Evolutionary conservation across 2,888 invertebrate species (phyloP).

Genomic region (Lypha dubia): DNA sequence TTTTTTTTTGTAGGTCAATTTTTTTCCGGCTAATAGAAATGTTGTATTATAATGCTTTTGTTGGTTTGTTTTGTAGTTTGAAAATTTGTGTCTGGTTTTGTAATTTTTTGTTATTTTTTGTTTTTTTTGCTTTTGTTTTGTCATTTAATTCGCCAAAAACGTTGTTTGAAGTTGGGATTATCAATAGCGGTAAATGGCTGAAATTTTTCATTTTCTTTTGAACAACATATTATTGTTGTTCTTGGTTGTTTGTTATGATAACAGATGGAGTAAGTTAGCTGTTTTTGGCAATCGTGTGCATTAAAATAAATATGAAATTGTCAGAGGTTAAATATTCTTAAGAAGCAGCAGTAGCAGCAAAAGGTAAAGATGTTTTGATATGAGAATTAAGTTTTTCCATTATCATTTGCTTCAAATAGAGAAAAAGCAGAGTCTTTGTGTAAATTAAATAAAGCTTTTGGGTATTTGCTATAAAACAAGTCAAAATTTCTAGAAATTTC

Average conservation of each 20-base stretch:
- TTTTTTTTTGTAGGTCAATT: conserved; percentile 51
- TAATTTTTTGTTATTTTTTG: conserved; percentile 35
- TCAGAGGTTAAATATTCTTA: conserved; percentile 3
- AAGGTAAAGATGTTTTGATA: conserved; percentile 22
- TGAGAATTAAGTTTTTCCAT: not conserved
- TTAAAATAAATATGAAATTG: conserved; percentile 41
- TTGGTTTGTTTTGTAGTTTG: conserved; percentile 7
- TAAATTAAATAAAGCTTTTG: not conserved
- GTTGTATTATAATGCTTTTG: conserved; percentile 34
- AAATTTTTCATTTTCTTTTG: conserved; percentile 52
- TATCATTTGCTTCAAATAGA: not conserved
- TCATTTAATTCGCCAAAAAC: conserved; percentile 51
- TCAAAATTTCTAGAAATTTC: no score
- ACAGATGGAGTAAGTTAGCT: not conserved
- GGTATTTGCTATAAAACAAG: no score
- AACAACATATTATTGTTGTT: no score
- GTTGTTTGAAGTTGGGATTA: conserved; percentile 48
- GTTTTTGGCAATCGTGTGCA: conserved; percentile 20
- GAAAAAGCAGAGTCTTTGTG: not conserved
- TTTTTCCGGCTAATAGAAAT: conserved; percentile 50
- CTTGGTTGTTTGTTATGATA: not conserved
- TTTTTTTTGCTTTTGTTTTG: conserved; percentile 2
- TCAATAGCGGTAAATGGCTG: conserved; percentile 60
- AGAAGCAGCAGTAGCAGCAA: not conserved
- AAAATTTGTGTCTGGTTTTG: conserved; percentile 27